A percentile compares a stretch with the other conserved stretches of the same genome.
Evolutionary conservation across 2,113 vertebrate species (phyloP).

Genomic region (Pituophis catenifer): DNA sequence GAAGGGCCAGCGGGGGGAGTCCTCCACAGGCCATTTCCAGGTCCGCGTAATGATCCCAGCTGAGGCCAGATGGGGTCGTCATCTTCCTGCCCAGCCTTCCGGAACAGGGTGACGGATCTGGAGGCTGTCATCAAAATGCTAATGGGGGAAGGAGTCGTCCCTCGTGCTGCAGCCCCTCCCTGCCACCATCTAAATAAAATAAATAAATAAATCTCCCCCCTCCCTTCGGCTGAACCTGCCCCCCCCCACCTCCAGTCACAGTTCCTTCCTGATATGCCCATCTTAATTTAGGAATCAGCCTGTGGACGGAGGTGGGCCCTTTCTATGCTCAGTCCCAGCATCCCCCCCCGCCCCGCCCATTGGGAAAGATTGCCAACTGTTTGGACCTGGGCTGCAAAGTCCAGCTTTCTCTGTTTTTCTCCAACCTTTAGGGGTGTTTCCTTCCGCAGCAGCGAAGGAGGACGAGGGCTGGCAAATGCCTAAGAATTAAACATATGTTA

Average conservation of each 20-base stretch:
- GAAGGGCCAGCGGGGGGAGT: neutral
- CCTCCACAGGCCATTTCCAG: neutral
- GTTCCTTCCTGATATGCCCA: neutral
- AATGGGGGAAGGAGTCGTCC: neutral
- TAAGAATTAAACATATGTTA: neutral
- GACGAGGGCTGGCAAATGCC: neutral
- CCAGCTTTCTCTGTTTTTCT: neutral
- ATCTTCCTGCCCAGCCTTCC: constrained; percentile 5
- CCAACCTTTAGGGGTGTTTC: no score
- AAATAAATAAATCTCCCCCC: no score
- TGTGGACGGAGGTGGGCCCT: neutral
- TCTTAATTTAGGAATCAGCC: neutral
- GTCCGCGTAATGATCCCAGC: neutral
- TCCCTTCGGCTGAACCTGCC: neutral
- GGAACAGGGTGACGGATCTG: neutral
- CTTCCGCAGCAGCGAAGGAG: neutral
- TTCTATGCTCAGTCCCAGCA: neutral
- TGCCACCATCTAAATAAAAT: neutral
- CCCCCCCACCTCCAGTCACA: neutral
- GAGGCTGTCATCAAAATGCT: constrained; percentile 32
- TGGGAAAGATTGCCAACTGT: neutral
- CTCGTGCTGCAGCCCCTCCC: neutral
- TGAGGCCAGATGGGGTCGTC: constrained; percentile 21
- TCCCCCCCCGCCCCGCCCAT: neutral
- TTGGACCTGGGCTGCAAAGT: neutral